phyloP scores from a whole-genome alignment of 2,113 vertebrate species.

The pig (Sus scrofa) region DNA sequence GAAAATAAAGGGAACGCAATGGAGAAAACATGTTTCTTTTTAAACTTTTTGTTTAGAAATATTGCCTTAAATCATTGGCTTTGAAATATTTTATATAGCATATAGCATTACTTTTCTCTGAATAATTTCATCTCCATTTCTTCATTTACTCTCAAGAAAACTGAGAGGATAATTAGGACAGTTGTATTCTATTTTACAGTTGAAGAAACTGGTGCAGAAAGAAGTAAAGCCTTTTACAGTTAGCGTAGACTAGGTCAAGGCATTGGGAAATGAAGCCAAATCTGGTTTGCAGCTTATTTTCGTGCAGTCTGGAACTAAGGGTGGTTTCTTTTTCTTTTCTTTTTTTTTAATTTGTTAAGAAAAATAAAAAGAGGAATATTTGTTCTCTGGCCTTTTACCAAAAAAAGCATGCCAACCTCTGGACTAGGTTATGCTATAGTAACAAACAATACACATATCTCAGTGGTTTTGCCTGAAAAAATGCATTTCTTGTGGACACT shows the following conservation, averaged over 20 bases:
- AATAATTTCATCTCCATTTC: background rate
- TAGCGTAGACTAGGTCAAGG: background rate
- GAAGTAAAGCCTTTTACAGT: background rate
- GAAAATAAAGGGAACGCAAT: background rate
- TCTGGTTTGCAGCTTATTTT: background rate
- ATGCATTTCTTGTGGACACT: background rate
- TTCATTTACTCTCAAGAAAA: background rate
- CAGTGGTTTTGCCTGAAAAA: background rate
- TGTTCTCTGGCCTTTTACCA: background rate
- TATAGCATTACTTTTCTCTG: background rate
- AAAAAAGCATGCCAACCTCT: background rate
- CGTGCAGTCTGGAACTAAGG: background rate
- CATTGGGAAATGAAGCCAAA: background rate
- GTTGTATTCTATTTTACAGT: background rate
- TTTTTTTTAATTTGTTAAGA: background rate
- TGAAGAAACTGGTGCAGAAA: background rate
- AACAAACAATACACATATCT: background rate
- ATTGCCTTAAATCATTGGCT: background rate
- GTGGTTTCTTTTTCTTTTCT: no score
- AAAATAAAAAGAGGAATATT: background rate
- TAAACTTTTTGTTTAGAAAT: conserved; percentile 6
- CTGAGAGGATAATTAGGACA: background rate
- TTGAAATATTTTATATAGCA: background rate
- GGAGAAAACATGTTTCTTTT: background rate
- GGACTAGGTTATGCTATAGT: background rate